Percentiles rank a stretch among this genome's conserved stretches.
phyloP scores from a whole-genome alignment of 2,113 vertebrate species.

The Sorex fumeus region DNA sequence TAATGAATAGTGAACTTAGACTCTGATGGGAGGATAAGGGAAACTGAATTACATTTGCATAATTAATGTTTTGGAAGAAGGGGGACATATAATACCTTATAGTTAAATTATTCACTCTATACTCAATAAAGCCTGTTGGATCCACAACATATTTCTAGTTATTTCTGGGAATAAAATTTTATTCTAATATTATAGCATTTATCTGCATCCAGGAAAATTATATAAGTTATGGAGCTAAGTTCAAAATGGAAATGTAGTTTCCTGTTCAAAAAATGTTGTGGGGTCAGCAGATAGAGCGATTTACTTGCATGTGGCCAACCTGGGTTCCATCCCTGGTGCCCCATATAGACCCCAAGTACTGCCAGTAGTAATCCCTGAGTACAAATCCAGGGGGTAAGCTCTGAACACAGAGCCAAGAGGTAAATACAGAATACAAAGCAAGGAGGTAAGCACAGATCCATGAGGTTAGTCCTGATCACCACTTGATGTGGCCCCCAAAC shows the following conservation, averaged over 20 bases:
- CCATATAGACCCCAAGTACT: no score
- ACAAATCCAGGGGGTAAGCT: no score
- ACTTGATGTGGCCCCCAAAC: no score
- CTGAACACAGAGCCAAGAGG: no score
- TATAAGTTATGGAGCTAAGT: not conserved
- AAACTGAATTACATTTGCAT: not conserved
- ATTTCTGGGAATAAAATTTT: slow-evolving; percentile 17
- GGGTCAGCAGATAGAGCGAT: no score
- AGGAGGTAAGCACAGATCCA: no score
- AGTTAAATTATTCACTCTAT: no score
- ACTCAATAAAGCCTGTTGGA: not conserved
- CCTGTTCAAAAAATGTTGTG: not conserved
- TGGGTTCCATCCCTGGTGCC: no score
- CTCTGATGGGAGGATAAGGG: not conserved
- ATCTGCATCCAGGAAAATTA: not conserved
- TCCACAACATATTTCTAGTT: not conserved
- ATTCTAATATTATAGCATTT: not conserved
- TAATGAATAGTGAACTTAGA: not conserved
- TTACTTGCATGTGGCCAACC: no score
- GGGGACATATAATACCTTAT: not conserved
- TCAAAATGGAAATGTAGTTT: slow-evolving; percentile 12
- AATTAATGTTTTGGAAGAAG: not conserved
- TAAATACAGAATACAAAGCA: no score
- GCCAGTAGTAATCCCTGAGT: no score
- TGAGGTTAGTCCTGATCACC: no score